A percentile compares a stretch with the other conserved stretches of the same genome.
Conservation (phyloP, 1,140 invertebrate genomes). For the Musca domestica region DNA sequence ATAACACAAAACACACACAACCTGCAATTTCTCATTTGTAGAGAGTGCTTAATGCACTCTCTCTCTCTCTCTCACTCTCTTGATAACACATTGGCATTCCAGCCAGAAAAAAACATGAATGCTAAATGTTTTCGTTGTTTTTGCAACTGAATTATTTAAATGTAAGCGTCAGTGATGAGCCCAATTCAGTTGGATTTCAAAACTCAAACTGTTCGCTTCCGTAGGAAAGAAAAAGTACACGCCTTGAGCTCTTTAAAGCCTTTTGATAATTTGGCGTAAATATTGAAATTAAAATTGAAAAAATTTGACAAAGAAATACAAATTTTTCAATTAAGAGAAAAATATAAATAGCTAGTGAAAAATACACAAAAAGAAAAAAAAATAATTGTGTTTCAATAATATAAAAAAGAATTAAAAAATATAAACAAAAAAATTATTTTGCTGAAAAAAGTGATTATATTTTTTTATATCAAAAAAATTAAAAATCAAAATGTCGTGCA, state of each 20-base stretch:
- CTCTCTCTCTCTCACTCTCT: too few species aligned
- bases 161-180: not conserved
- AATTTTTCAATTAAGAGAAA: slow-evolving; percentile 21
- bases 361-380: not conserved
- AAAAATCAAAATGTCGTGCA: slow-evolving; percentile 37
- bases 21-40: too few species aligned
- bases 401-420: too few species aligned
- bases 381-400: not conserved
- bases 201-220: slow-evolving; percentile 22
- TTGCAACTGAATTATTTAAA: slow-evolving; percentile 30
- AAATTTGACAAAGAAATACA: not conserved
- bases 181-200: slow-evolving; percentile 21
- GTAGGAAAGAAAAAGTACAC: not conserved
- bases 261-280: not conserved
- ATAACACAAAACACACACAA: too few species aligned
- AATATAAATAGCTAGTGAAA: slow-evolving; percentile 5
- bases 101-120: too few species aligned
- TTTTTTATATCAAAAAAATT: too few species aligned
- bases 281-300: not conserved
- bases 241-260: not conserved
- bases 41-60: too few species aligned
- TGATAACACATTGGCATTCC: too few species aligned
- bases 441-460: too few species aligned
- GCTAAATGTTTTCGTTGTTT: too few species aligned
- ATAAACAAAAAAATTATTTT: too few species aligned